phyloP scores from a whole-genome alignment of 2,888 invertebrate genomes.

The Himalopsyche anomala region DNA sequence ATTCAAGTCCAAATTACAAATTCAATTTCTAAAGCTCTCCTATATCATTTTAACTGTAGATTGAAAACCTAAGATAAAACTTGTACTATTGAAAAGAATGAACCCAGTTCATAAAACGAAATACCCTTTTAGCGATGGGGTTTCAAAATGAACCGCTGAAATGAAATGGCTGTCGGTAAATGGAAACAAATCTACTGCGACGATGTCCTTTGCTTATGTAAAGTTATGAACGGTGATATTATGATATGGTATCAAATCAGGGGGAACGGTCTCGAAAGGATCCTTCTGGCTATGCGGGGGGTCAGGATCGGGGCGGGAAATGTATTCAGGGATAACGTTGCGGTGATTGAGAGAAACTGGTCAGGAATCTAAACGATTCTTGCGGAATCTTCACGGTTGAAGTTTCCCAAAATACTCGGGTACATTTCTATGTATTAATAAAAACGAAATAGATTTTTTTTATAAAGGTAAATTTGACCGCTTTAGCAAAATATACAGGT shows the following conservation, averaged over 20 bases:
- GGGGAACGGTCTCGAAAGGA: background rate
- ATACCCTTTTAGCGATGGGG: background rate
- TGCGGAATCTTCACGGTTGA: background rate
- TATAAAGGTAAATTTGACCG: too few species aligned
- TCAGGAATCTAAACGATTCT: background rate
- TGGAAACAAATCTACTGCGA: slow-evolving; percentile 45
- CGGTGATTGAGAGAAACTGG: slow-evolving; percentile 19
- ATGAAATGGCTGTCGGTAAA: slow-evolving; percentile 5
- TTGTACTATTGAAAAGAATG: too few species aligned
- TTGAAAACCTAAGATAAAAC: too few species aligned
- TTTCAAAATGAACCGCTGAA: background rate
- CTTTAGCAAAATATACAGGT: too few species aligned
- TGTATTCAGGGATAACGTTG: slow-evolving; percentile 11
- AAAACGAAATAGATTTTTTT: too few species aligned
- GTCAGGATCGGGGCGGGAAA: background rate
- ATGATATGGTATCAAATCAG: slow-evolving; percentile 50
- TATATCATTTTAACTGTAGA: too few species aligned
- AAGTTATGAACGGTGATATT: slow-evolving; percentile 56
- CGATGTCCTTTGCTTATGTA: slow-evolving; percentile 57
- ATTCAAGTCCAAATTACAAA: too few species aligned
- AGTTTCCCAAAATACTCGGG: background rate
- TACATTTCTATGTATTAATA: too few species aligned
- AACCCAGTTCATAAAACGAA: background rate
- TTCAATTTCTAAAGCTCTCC: too few species aligned
- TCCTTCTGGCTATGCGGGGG: background rate